These are phyloP conservation scores for Mesorhabditis belari DNA, from an alignment of 2,888 invertebrate species.

Conservation along the genomic window DNA sequence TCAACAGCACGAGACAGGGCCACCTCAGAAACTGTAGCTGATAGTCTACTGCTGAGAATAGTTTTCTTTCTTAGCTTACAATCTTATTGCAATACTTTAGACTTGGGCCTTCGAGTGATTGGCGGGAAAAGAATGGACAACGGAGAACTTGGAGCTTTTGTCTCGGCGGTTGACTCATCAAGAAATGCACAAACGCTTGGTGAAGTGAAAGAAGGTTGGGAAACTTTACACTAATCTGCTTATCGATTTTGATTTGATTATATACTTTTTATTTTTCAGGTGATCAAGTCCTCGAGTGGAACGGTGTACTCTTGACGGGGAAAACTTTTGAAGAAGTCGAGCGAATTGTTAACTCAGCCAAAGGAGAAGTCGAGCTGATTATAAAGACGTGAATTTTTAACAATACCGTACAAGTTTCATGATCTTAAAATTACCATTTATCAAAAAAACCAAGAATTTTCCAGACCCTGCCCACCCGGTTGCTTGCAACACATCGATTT, in stretches of 20 bases:
- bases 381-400: conserved; percentile 57
- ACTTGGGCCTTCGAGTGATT: conserved; percentile 63
- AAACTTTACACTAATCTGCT: not conserved
- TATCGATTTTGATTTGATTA: not conserved
- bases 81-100: no score
- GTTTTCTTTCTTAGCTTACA: no score
- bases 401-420: conserved; percentile 36
- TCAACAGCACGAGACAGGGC: no score
- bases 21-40: no score
- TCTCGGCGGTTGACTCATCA: conserved; percentile 60
- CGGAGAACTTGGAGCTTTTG: conserved; percentile 61
- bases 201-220: conserved; percentile 60
- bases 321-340: conserved; percentile 64
- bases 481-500: no score
- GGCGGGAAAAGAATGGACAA: conserved; percentile 61
- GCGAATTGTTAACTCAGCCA: conserved; percentile 55
- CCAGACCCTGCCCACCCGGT: not conserved
- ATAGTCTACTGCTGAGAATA: not conserved
- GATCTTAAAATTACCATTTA: no score
- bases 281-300: conserved; percentile 65
- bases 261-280: conserved; percentile 54
- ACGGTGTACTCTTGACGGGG: conserved; percentile 61
- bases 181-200: conserved; percentile 61
- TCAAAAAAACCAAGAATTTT: not conserved
- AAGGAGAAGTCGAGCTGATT: conserved; percentile 62